A percentile compares a stretch with the other conserved stretches of the same genome.
Evolutionary conservation across 2,888 invertebrate genomes (phyloP).

Genomic region (Ophioninae sp.): DNA sequence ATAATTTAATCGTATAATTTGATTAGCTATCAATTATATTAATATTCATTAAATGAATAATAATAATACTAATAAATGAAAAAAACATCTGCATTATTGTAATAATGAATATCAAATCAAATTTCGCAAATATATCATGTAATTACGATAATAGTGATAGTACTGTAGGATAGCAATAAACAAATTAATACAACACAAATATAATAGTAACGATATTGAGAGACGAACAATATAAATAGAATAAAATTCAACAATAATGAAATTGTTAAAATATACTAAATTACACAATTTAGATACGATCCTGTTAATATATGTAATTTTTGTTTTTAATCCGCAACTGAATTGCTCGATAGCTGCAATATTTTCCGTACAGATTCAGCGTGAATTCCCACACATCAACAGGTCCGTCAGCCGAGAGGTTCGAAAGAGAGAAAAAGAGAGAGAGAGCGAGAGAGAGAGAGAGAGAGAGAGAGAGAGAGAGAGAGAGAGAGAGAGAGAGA

Average conservation of each 20-base stretch:
- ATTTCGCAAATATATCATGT: not conserved
- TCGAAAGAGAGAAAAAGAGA: conserved; percentile 59
- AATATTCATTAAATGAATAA: too few relatives aligned
- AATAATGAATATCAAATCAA: not conserved
- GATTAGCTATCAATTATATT: too few relatives aligned
- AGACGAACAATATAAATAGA: not conserved
- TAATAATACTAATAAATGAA: not conserved
- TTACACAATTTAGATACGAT: not conserved
- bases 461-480: too few relatives aligned
- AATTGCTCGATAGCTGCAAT: conserved; percentile 28
- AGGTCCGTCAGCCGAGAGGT: conserved; percentile 76
- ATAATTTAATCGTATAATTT: too few relatives aligned
- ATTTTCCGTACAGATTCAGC: conserved; percentile 65
- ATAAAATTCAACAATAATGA: not conserved
- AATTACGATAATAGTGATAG: not conserved
- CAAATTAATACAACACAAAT: not conserved
- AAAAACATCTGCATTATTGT: not conserved
- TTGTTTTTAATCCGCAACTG: not conserved
- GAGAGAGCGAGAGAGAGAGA: conserved; percentile 13
- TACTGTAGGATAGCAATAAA: not conserved
- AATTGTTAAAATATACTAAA: not conserved
- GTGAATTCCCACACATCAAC: conserved; percentile 81
- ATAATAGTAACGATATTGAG: not conserved
- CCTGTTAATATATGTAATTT: not conserved
- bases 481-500: too few relatives aligned